Evolutionary conservation across 2,888 invertebrate genomes (phyloP), one percentile per base, ranked within the genome.

Genomic region (Archips xylosteana): DNA sequence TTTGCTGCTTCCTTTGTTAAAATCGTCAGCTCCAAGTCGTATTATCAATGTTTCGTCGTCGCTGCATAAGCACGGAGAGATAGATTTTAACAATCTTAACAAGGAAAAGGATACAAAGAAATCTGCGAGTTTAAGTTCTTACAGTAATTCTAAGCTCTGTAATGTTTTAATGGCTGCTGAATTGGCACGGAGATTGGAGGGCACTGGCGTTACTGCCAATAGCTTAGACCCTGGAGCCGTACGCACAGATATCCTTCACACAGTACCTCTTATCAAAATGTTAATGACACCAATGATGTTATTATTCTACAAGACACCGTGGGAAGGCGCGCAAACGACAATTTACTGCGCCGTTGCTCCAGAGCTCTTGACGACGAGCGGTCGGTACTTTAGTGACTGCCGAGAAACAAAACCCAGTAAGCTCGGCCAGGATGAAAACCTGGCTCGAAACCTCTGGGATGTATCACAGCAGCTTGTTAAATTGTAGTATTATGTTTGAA

Each of bases 181-280:
- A 88, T 87, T 98, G 76, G 96, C 96, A 2, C 94, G 95, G 72
- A 94, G 96, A 70, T 87, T 97, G 68, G 95, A 96, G 82, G 96
- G 96, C 3, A 95, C 96, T 2, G 95, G 95, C 34, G 96, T 98
- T 0, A 97, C 97, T 0, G 96, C 95, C 0, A 97, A 98, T 85
- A 96, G 96, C 80, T 90, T 98, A 70, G 97, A 98, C 91, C 98
- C 98, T 0, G 98, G 98, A 34, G 94, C 96, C 89, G 96, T 97
- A 60, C 95, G 96, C 80, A 96, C 97, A 0, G 96, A 96, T 47
- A 96, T 64, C 65, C 8, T 70, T 12, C 12, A 36, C 15, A 32
- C 94, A 95, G 0, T 42, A 13, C 60, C 15, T 10, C 34, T 59
- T 13, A 23, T 54, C 57, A 62, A 62, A 75, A 73, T 87, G 13